Conservation (phyloP, 1,140 invertebrate species). For the Eumaeus atala region DNA sequence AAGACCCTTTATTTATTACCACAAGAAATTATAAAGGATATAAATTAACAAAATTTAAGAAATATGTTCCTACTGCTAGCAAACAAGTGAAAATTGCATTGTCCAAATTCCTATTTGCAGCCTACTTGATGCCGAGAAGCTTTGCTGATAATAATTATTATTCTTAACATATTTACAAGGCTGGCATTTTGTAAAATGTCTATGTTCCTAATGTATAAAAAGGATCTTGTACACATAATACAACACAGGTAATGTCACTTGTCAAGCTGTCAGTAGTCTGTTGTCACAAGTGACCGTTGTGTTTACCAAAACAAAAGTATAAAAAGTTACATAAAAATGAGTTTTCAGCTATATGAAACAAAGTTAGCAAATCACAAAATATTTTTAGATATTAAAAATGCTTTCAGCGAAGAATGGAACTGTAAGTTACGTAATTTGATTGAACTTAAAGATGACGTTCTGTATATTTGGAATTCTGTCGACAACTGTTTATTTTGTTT, state of each 20-base stretch:
- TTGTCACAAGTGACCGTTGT: slow-evolving; percentile 14
- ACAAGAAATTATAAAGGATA: no score
- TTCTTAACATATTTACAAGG: no score
- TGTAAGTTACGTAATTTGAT: slow-evolving; percentile 78
- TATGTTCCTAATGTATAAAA: no score
- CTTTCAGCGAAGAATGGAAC: slow-evolving; percentile 67
- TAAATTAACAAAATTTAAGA: no score
- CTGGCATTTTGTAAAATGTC: no score
- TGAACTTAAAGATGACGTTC: slow-evolving; percentile 77
- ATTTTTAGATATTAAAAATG: slow-evolving; percentile 75
- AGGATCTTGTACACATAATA: no score
- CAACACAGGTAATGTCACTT: neutral
- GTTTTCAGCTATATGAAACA: slow-evolving; percentile 72
- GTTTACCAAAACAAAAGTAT: slow-evolving; percentile 25
- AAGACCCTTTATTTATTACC: no score
- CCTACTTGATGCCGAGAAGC: no score
- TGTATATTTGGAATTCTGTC: slow-evolving; percentile 78
- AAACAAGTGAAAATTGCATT: no score
- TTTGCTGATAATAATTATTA: no score
- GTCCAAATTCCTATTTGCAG: no score
- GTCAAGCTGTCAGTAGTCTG: slow-evolving; percentile 18
- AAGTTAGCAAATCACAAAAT: slow-evolving; percentile 76
- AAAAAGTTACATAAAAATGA: slow-evolving; percentile 58
- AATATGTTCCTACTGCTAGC: no score
- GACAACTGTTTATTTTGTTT: slow-evolving; percentile 78